Evolutionary conservation across 1,140 invertebrate species (phyloP), one percentile per base, ranked within the genome.

Genomic region (Leptoteleia sp.): DNA sequence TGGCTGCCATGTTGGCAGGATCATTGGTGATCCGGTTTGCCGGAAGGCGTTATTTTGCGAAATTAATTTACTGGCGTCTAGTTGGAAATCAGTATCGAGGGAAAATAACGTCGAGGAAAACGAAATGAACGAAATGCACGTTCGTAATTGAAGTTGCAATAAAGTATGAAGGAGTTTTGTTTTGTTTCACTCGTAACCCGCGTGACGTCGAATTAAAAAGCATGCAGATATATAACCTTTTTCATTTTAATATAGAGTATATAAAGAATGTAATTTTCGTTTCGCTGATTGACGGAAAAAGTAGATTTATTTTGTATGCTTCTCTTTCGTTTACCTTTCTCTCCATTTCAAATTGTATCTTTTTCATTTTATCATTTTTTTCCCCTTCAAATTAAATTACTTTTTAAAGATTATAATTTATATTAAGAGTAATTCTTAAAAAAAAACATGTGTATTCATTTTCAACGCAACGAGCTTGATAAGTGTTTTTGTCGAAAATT

Each of bases 121-220:
- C 57, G 47, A 47, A 31, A 47, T 12, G 57, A 61, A 17, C 12
- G 33, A 33, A 37, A 62, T 37, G 43, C 33, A 27, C 52, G 48
- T 4, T 8, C 42, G 31, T 62, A 47, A 48, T 48, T 47, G 43
- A 48, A 47, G 42, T 48, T 37, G 19, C 29, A 48, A 45, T 59
- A 59, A 59, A 43, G 38, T 43, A 57, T 6, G 54, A 31, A 22
- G 15, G 25, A 45, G 19, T 17, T 59, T 38, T 47, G 27, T n/a
- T 61, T 61, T 47, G 43, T 48, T 47, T 62, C 42, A 48, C 48
- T 62, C 38, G 17, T 40, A 15, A 59, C 13, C 42, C 35, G 22
- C n/a, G 37, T 29, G 52, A 55, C 25, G 52, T 11, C 4, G 11
- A 59, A 37, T 29, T 29, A 15, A 22, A 50, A 42, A 42, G n/a